phyloP scores from a whole-genome alignment of 2,113 vertebrate genomes.

The Mustela nigripes region DNA sequence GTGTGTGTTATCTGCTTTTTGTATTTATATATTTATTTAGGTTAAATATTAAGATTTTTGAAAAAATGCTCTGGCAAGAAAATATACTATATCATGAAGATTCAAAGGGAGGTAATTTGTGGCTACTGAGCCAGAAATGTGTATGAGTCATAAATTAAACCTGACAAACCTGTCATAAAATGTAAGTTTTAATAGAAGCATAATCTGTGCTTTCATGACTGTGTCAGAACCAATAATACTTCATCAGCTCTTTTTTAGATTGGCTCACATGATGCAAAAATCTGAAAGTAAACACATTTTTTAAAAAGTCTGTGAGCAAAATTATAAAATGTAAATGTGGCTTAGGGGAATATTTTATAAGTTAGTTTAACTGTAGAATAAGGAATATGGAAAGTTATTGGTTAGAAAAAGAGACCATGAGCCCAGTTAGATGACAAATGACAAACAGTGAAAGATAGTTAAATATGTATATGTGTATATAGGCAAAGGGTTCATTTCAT shows the following conservation, averaged over 20 bases:
- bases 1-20: not conserved
- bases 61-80: conserved; percentile 73
- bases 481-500: conserved; percentile 30
- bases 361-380: conserved; percentile 33
- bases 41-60: conserved; percentile 58
- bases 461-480: not conserved
- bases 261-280: conserved; percentile 73
- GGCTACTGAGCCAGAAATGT: conserved; percentile 83
- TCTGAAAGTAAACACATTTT: conserved; percentile 80
- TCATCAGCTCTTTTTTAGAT: conserved; percentile 79
- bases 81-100: conserved; percentile 79
- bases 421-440: not conserved
- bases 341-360: not conserved
- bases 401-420: conserved; percentile 36
- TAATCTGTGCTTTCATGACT: conserved; percentile 88
- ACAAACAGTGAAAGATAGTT: not conserved
- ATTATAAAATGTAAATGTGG: conserved; percentile 62
- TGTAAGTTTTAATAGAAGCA: conserved; percentile 86
- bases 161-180: conserved; percentile 89
- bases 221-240: conserved; percentile 88
- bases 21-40: not conserved
- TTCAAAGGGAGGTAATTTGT: conserved; percentile 85
- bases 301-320: conserved; percentile 60
- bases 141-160: conserved; percentile 86
- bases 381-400: conserved; percentile 12